These are phyloP conservation scores for Drosophila miranda DNA, from an alignment of 1,140 invertebrate species.

Conservation along the genomic window DNA sequence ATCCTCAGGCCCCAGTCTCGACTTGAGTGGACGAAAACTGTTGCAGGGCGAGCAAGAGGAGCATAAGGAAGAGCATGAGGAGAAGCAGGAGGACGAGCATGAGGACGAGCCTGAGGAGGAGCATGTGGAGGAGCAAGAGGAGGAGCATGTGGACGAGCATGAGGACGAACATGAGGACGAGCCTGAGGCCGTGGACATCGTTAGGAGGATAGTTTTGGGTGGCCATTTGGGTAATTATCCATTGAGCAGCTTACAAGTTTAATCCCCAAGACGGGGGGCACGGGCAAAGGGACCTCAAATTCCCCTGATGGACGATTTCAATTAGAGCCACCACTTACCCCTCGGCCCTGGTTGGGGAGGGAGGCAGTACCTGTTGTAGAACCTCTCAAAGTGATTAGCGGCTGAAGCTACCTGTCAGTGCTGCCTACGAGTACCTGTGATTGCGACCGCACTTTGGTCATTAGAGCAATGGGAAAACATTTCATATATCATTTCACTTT, in stretches of 20 bases:
- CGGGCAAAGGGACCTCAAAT: neutral
- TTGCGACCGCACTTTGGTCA: slow-evolving; percentile 43
- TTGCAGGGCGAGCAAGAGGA: neutral
- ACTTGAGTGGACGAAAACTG: neutral
- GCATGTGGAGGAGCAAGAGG: neutral
- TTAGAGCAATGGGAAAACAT: slow-evolving; percentile 27
- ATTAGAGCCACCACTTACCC: slow-evolving; percentile 24
- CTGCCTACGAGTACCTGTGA: slow-evolving; percentile 8
- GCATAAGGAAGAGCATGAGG: neutral
- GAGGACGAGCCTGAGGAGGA: too few relatives aligned
- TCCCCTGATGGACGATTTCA: slow-evolving; percentile 34
- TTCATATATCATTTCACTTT: slow-evolving; percentile 1
- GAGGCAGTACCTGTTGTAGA: too few relatives aligned
- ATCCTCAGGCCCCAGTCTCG: neutral
- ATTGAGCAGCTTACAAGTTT: slow-evolving; percentile 62
- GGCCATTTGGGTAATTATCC: slow-evolving; percentile 65
- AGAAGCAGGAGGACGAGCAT: neutral
- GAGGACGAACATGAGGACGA: too few relatives aligned
- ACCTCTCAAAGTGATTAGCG: slow-evolving; percentile 12
- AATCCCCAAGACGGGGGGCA: slow-evolving; percentile 43
- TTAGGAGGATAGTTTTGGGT: slow-evolving; percentile 2
- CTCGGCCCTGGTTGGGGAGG: neutral
- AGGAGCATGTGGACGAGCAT: neutral
- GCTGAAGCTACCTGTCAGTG: slow-evolving; percentile 2
- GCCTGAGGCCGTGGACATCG: neutral